Evolutionary conservation across 2,113 vertebrate genomes (phyloP).

Genomic region (Paramisgurnus dabryanus): DNA sequence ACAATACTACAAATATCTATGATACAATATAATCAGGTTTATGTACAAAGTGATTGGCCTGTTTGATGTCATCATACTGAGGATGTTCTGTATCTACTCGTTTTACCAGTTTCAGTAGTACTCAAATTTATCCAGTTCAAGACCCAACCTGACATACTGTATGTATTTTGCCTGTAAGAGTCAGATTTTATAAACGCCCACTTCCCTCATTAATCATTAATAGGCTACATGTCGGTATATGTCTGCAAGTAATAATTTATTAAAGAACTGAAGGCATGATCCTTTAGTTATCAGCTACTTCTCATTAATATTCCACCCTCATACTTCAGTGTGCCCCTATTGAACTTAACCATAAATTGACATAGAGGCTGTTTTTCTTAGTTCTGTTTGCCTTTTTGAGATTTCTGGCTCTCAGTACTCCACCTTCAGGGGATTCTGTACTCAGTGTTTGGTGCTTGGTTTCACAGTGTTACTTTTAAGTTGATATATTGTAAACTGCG

Average conservation of each 20-base stretch:
- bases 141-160: neutral
- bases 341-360: neutral
- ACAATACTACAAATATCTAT: neutral
- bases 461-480: constrained; percentile 14
- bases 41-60: neutral
- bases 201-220: neutral
- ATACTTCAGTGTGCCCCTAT: neutral
- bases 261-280: constrained; percentile 10
- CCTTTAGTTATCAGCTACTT: neutral
- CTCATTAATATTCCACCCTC: neutral
- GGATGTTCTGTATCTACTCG: neutral
- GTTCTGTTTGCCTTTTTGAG: neutral
- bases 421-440: constrained; percentile 10
- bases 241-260: constrained; percentile 21
- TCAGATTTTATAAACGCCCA: neutral
- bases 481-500: neutral
- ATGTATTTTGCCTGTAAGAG: neutral
- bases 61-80: neutral
- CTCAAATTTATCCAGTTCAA: neutral
- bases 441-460: neutral
- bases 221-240: constrained; percentile 4
- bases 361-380: neutral
- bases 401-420: neutral
- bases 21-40: neutral
- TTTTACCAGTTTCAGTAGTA: neutral